Conservation (phyloP, 2,888 invertebrate genomes). For the Sarcophaga rosellei region DNA sequence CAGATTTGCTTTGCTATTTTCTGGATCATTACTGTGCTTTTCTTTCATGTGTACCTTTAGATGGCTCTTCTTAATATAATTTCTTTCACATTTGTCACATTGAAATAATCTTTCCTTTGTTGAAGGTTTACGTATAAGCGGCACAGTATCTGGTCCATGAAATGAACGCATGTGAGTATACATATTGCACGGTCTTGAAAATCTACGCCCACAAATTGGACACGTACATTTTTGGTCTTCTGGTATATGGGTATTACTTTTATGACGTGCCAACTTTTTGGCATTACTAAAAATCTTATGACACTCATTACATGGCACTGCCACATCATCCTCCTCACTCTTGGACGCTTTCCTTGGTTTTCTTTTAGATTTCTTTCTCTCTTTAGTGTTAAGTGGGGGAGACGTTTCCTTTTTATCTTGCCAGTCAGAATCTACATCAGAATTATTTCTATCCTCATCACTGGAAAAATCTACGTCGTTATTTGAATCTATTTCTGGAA, state of each 20-base stretch:
- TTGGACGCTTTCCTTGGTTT: slow-evolving; percentile 28
- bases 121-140: slow-evolving; percentile 46
- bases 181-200: slow-evolving; percentile 83
- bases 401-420: slow-evolving; percentile 72
- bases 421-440: slow-evolving; percentile 59
- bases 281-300: slow-evolving; percentile 58
- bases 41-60: slow-evolving; percentile 75
- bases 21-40: slow-evolving; percentile 66
- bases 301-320: slow-evolving; percentile 54
- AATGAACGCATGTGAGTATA: slow-evolving; percentile 82
- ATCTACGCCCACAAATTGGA: slow-evolving; percentile 83
- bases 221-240: slow-evolving; percentile 83
- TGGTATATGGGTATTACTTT: slow-evolving; percentile 75
- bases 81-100: slow-evolving; percentile 75
- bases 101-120: slow-evolving; percentile 78
- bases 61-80: slow-evolving; percentile 77
- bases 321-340: slow-evolving; percentile 52
- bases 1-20: neutral
- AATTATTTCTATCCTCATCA: slow-evolving; percentile 13
- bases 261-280: slow-evolving; percentile 46
- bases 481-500: neutral
- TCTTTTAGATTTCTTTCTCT: slow-evolving; percentile 75
- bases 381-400: slow-evolving; percentile 66
- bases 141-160: slow-evolving; percentile 59
- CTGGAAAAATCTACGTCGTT: slow-evolving; percentile 20